Evolutionary conservation across 2,113 vertebrate species (phyloP), one percentile per base, ranked within the genome.

Genomic region (Sceloporus undulatus): DNA sequence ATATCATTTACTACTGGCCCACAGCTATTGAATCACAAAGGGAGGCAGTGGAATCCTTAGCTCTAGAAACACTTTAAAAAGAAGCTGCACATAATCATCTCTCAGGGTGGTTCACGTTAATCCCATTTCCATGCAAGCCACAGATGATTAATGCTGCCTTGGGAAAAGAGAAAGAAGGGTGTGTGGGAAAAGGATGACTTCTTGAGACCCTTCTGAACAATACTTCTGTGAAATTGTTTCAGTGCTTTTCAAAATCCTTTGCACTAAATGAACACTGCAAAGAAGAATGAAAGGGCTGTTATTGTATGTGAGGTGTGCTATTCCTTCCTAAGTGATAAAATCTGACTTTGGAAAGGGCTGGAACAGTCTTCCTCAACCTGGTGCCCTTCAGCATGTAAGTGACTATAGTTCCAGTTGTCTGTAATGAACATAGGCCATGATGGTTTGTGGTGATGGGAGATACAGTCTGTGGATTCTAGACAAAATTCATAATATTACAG

Each of bases 51-150:
- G 79, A 87, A 76, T 87, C 56, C 25, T 65, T 27, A 27, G 40
- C 71, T 62, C 70, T 42, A 54, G 77, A 73, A 81, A 74, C 16
- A 2, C 11, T 82, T 75, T 34, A 81, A 59, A 82, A 76, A 87
- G 66, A 56, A 80, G 54, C 56, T 76, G 27, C 23, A 19, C 38
- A n/a, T 74, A 74, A 87, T 81, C 68, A n/a, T 54, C 86, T 82
- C 38, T 74, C 52, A 79, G 86, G 79, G 70, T 87, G 86, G 86
- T 6, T 87, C 21, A 25, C 5, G 86, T 76, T 87, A 87, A 87
- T 87, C 86, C 71, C 73, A 82, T 87, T 87, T 87, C 86, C 73
- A 87, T 87, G 79, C 86, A n/a, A 54, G 21, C 71, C 75, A 76
- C 56, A 66, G 56, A 38, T 82, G 71, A 82, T 75, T 65, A 82